Percentiles rank a stretch among this genome's conserved stretches.
These are phyloP conservation scores for Semnopithecus entellus DNA, from an alignment of 2,113 vertebrate genomes.

Conservation along the genomic window DNA sequence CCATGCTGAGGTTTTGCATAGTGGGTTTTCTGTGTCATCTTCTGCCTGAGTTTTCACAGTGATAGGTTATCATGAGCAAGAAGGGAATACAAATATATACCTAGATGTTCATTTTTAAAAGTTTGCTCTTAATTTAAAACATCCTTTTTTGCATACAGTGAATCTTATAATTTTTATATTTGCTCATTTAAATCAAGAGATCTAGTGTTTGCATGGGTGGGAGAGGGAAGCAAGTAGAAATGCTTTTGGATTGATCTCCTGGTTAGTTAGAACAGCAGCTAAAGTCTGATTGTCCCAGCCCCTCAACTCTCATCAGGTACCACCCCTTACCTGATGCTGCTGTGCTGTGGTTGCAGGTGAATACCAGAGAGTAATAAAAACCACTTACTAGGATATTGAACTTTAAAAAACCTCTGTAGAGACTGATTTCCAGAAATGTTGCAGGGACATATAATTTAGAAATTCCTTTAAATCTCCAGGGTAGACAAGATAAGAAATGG, in stretches of 20 bases:
- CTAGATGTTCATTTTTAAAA: neutral
- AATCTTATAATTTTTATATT: neutral
- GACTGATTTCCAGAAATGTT: neutral
- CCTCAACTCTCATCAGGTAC: fast-evolving
- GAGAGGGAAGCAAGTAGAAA: neutral
- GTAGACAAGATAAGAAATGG: neutral
- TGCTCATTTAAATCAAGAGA: slow-evolving; percentile 7
- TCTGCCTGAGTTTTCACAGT: neutral
- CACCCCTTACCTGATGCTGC: neutral
- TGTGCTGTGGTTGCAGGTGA: neutral
- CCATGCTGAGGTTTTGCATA: neutral
- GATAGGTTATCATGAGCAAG: neutral
- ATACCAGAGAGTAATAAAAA: neutral
- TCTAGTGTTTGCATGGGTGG: neutral
- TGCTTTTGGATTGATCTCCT: neutral
- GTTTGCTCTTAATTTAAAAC: slow-evolving; percentile 1
- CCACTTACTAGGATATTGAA: neutral
- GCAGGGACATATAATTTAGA: neutral
- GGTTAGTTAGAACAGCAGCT: neutral
- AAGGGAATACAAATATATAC: neutral
- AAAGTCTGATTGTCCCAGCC: fast-evolving
- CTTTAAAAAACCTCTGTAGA: neutral
- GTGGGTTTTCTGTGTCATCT: neutral
- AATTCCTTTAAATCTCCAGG: neutral
- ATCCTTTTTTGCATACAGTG: neutral